A percentile compares a stretch with the other conserved stretches of the same genome.
Evolutionary conservation across 1,140 invertebrate genomes (phyloP).

Genomic region (Piezodorus guildinii): DNA sequence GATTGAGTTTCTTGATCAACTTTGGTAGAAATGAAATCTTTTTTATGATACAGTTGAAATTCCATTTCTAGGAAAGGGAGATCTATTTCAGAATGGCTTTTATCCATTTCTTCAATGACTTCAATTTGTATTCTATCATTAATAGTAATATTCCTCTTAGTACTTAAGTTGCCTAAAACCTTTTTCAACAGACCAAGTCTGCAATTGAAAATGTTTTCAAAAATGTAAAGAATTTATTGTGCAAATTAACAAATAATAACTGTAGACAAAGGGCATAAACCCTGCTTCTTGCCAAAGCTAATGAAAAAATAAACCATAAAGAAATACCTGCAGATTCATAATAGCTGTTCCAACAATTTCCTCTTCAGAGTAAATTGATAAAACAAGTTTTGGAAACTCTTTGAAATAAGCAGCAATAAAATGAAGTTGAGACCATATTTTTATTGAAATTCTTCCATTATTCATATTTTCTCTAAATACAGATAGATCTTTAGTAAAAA

Average conservation of each 20-base stretch:
- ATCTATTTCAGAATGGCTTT: too few relatives aligned
- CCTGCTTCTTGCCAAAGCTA: too few relatives aligned
- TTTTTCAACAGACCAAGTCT: too few relatives aligned
- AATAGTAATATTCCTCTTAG: too few relatives aligned
- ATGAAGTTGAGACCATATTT: conserved; percentile 16
- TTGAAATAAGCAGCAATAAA: conserved; percentile 22
- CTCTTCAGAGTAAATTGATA: conserved; percentile 17
- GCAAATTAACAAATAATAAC: too few relatives aligned
- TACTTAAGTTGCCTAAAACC: too few relatives aligned
- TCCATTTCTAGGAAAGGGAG: not conserved
- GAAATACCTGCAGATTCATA: conserved; percentile 20
- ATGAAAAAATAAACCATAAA: not conserved
- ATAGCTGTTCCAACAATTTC: conserved; percentile 16
- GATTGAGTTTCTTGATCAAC: conserved; percentile 3
- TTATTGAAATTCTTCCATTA: conserved; percentile 8
- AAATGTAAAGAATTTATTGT: too few relatives aligned
- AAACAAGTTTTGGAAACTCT: conserved; percentile 18
- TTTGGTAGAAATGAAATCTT: not conserved
- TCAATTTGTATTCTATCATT: too few relatives aligned
- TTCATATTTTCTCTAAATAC: conserved; percentile 6
- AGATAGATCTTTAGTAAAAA: conserved; percentile 16
- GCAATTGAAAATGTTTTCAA: too few relatives aligned
- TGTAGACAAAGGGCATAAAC: too few relatives aligned
- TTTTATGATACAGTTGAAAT: not conserved
- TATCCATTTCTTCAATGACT: too few relatives aligned